Conservation (phyloP, 2,888 invertebrate genomes). For the Opisthograptis luteolata region DNA sequence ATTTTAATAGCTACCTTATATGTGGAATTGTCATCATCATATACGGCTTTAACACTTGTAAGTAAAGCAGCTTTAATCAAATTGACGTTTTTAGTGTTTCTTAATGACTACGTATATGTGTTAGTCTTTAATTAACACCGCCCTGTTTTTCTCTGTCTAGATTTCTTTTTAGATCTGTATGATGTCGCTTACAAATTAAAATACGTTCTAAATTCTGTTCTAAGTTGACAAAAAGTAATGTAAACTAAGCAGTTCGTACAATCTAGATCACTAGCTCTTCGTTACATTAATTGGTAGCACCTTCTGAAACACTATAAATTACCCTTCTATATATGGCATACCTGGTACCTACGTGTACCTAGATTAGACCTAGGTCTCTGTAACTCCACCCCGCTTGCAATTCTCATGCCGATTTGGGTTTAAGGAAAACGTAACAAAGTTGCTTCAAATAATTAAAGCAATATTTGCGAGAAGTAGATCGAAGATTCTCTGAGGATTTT, state of each 20-base stretch:
- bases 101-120: neutral
- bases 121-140: slow-evolving; percentile 14
- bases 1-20: slow-evolving; percentile 29
- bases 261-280: neutral
- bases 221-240: neutral
- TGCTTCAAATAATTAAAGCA: too few relatives aligned
- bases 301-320: neutral
- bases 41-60: slow-evolving; percentile 25
- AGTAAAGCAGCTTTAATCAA: slow-evolving; percentile 25
- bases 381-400: too few relatives aligned
- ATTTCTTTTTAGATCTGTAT: slow-evolving; percentile 9
- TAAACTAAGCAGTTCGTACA: neutral
- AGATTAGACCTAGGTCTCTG: too few relatives aligned
- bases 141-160: slow-evolving; percentile 10
- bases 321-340: neutral
- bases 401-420: too few relatives aligned
- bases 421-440: too few relatives aligned
- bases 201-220: neutral
- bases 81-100: slow-evolving; percentile 22
- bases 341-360: too few relatives aligned
- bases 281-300: neutral
- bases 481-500: too few relatives aligned
- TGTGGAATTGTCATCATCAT: slow-evolving; percentile 25
- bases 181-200: neutral
- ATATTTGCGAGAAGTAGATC: too few relatives aligned